Conservation (phyloP, 2,113 vertebrate species). For the Myrmophylax atrothorax region DNA sequence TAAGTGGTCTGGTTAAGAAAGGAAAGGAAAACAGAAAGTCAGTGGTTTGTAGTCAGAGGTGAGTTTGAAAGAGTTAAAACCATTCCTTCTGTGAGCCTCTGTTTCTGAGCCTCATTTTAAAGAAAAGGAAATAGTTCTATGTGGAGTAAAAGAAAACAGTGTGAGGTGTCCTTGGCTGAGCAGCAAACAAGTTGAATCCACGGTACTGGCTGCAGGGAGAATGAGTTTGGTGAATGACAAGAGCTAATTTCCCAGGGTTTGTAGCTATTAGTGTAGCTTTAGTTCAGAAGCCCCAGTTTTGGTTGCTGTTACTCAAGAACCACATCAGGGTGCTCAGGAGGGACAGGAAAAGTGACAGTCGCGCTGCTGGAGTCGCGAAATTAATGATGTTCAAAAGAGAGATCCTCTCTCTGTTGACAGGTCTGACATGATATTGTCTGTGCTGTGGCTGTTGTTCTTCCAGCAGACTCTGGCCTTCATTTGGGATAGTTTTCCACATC, state of each 20-base stretch:
- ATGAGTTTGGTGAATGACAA: neutral
- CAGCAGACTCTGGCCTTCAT: neutral
- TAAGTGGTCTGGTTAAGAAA: neutral
- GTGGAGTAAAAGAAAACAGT: neutral
- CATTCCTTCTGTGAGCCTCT: neutral
- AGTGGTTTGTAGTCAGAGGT: neutral
- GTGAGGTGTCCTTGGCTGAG: neutral
- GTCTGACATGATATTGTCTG: neutral
- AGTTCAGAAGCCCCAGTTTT: neutral
- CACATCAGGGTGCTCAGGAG: neutral
- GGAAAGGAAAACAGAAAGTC: neutral
- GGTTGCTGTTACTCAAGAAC: neutral
- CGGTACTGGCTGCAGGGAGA: neutral
- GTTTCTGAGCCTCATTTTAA: constrained; percentile 15
- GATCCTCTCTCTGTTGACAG: neutral
- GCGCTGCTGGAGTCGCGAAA: neutral
- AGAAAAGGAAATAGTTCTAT: neutral
- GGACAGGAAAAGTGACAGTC: neutral
- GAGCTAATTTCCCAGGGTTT: neutral
- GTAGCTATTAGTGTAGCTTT: neutral
- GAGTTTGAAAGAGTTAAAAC: neutral
- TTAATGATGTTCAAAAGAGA: neutral
- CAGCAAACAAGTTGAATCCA: neutral
- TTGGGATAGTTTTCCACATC: neutral
- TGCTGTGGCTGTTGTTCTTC: neutral